Conservation (phyloP, 2,888 invertebrate species). For the Drosophila ezoana region DNA sequence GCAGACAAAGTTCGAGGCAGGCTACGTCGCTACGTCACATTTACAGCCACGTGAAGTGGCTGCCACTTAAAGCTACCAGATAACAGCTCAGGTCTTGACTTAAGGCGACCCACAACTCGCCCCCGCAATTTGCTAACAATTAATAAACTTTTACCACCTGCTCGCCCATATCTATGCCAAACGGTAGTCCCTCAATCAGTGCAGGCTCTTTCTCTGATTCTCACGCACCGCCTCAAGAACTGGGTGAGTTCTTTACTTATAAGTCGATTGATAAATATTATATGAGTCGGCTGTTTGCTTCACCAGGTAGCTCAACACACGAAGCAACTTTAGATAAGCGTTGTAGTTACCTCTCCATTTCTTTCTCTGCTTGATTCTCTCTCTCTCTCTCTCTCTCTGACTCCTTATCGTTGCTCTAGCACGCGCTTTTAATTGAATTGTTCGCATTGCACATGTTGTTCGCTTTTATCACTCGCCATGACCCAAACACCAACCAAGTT, state of each 20-base stretch:
- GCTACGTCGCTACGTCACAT: constrained; percentile 28
- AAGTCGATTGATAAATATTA: constrained; percentile 42
- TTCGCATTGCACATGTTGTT: constrained; percentile 45
- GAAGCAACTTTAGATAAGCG: constrained; percentile 38
- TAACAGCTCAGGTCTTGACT: constrained; percentile 13
- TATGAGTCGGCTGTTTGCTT: constrained; percentile 20
- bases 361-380: not conserved
- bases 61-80: constrained; percentile 30
- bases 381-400: not conserved
- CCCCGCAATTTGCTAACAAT: constrained; percentile 60
- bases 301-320: constrained; percentile 24
- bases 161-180: constrained; percentile 38
- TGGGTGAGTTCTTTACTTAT: constrained; percentile 30
- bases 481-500: constrained; percentile 31
- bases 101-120: constrained; percentile 2
- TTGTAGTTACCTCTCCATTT: not conserved
- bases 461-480: constrained; percentile 41
- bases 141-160: constrained; percentile 59
- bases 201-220: constrained; percentile 27
- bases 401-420: constrained; percentile 31
- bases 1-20: constrained; percentile 17
- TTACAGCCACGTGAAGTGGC: constrained; percentile 18
- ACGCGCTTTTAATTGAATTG: constrained; percentile 60
- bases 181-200: constrained; percentile 33
- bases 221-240: constrained; percentile 12